These are phyloP conservation scores for Pogonomyrmex californicus DNA, from an alignment of 1,140 invertebrate genomes.

Conservation along the genomic window DNA sequence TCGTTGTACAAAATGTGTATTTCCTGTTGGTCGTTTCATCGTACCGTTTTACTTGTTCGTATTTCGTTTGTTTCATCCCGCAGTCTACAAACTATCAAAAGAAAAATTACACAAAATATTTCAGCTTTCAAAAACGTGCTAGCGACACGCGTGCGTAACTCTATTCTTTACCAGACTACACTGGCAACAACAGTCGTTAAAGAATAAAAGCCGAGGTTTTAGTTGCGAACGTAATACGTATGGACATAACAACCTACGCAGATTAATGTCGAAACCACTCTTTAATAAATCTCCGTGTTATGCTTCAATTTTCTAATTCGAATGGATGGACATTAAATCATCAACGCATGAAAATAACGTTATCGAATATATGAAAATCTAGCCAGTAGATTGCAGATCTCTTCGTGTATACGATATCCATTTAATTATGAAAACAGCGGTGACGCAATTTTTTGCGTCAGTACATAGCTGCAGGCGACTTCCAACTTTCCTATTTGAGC, in stretches of 20 bases:
- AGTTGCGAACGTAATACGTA: neutral
- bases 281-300: slow-evolving; percentile 39
- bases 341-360: slow-evolving; percentile 25
- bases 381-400: slow-evolving; percentile 19
- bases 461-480: neutral
- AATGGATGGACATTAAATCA: slow-evolving; percentile 7
- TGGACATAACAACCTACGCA: neutral
- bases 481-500: neutral
- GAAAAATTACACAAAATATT: slow-evolving; percentile 17
- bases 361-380: slow-evolving; percentile 25
- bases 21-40: neutral
- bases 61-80: slow-evolving; percentile 2
- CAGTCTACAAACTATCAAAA: neutral
- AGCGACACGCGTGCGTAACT: neutral
- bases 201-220: slow-evolving; percentile 19
- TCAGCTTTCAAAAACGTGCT: slow-evolving; percentile 4
- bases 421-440: slow-evolving; percentile 37
- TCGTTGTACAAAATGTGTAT: slow-evolving; percentile 26
- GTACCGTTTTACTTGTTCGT: slow-evolving; percentile 16
- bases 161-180: neutral
- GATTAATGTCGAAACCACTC: neutral
- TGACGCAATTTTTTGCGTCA: slow-evolving; percentile 5
- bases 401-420: neutral
- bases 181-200: slow-evolving; percentile 1
- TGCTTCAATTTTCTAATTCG: slow-evolving; percentile 18